A percentile compares a stretch with the other conserved stretches of the same genome.
These are phyloP conservation scores for Otolemur garnettii DNA, from an alignment of 2,113 vertebrate species.

Conservation along the genomic window DNA sequence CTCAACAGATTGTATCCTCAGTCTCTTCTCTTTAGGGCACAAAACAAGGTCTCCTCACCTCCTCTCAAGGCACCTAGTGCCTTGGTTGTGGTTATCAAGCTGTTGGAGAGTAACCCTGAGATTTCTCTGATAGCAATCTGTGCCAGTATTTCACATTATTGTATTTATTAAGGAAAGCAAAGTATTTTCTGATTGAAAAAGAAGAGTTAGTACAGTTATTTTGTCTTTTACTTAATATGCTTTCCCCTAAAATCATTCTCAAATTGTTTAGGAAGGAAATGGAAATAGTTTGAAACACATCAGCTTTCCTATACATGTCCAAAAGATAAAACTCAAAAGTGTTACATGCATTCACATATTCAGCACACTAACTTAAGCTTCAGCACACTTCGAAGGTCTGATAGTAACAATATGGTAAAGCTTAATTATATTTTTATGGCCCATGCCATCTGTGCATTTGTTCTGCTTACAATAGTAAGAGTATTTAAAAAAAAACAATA, in stretches of 20 bases:
- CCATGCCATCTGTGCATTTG: constrained; percentile 76
- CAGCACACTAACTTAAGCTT: constrained; percentile 20
- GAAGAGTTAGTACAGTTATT: background rate
- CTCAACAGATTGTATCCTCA: background rate
- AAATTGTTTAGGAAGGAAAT: constrained; percentile 1
- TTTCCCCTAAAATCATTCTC: constrained; percentile 15
- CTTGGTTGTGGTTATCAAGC: background rate
- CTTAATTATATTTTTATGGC: constrained; percentile 77
- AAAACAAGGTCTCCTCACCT: background rate
- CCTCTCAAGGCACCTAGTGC: background rate
- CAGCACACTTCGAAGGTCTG: constrained; percentile 66
- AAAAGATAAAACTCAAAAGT: constrained; percentile 62
- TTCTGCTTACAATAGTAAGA: constrained; percentile 71
- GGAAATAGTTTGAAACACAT: background rate
- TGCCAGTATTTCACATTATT: background rate
- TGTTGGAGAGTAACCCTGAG: background rate
- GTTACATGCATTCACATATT: background rate
- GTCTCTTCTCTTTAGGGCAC: background rate
- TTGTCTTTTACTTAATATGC: background rate
- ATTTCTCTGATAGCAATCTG: background rate
- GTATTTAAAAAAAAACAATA: constrained; percentile 60
- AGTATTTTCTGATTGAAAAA: constrained; percentile 34
- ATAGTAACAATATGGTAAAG: constrained; percentile 64
- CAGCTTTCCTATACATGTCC: background rate
- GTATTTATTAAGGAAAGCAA: constrained; percentile 16